A percentile compares a stretch with the other conserved stretches of the same genome.
These are phyloP conservation scores for Vanessa cardui DNA, from an alignment of 2,888 invertebrate genomes.

Conservation along the genomic window DNA sequence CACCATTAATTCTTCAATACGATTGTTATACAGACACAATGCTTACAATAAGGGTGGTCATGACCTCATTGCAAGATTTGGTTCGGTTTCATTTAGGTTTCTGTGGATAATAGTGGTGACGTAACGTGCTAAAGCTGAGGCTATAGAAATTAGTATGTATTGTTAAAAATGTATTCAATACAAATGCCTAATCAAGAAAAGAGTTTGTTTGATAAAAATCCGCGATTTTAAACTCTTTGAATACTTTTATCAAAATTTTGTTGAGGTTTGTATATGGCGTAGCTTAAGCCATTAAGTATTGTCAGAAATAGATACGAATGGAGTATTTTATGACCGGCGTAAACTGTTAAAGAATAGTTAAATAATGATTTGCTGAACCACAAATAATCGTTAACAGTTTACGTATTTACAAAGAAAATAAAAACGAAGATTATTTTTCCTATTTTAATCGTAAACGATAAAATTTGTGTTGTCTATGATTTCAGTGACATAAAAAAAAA, in stretches of 20 bases:
- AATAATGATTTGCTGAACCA: conserved; percentile 67
- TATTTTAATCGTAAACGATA: not conserved
- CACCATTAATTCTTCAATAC: not conserved
- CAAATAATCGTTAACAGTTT: conserved; percentile 60
- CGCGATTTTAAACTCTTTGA: conserved; percentile 8
- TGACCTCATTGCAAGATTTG: conserved; percentile 14
- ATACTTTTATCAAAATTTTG: conserved; percentile 23
- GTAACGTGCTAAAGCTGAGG: not conserved
- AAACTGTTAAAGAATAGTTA: conserved; percentile 69
- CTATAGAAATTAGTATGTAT: not conserved
- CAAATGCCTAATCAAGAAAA: too few species aligned
- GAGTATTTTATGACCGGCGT: conserved; percentile 63
- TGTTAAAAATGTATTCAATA: not conserved
- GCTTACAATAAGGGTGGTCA: conserved; percentile 12
- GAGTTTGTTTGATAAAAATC: not conserved
- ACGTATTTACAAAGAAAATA: conserved; percentile 6
- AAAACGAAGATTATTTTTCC: not conserved
- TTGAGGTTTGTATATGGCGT: conserved; percentile 35
- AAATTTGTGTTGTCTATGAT: too few species aligned
- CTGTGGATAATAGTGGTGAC: not conserved
- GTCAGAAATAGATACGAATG: conserved; percentile 62
- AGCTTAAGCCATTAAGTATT: conserved; percentile 42
- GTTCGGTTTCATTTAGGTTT: not conserved
- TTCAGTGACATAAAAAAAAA: too few species aligned
- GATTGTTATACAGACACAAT: conserved; percentile 16